Evolutionary conservation across 2,797 vertebrate genomes (phyloP).

Genomic region (Smutsia gigantea): DNA sequence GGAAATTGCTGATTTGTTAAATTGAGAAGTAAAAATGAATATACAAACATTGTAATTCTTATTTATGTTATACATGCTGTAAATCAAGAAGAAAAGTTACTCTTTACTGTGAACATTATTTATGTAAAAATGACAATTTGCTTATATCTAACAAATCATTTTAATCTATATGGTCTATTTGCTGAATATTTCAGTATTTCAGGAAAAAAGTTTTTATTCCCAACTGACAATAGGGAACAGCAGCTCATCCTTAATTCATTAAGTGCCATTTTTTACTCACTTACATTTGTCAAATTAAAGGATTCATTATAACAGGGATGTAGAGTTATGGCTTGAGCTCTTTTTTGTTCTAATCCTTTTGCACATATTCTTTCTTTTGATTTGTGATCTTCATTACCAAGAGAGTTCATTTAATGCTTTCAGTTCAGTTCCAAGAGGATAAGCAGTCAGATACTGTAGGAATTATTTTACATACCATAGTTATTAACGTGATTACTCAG

Average conservation of each 20-base stretch:
- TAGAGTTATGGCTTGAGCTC: slow-evolving; percentile 61
- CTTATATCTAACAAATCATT: slow-evolving; percentile 54
- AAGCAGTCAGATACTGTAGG: slow-evolving; percentile 69
- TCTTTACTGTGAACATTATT: slow-evolving; percentile 7
- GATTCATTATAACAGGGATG: slow-evolving; percentile 65
- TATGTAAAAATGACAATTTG: background rate
- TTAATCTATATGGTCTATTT: slow-evolving; percentile 41
- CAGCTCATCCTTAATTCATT: slow-evolving; percentile 79
- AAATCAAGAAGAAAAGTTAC: slow-evolving; percentile 36
- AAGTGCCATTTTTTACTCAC: slow-evolving; percentile 66
- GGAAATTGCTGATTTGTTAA: background rate
- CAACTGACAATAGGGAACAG: slow-evolving; percentile 46
- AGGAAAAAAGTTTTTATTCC: slow-evolving; percentile 18
- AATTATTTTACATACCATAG: slow-evolving; percentile 72
- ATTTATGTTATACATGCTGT: background rate
- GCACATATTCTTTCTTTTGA: slow-evolving; percentile 66
- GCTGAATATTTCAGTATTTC: slow-evolving; percentile 21
- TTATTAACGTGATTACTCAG: slow-evolving; percentile 77
- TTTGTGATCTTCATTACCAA: slow-evolving; percentile 75
- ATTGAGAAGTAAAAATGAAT: slow-evolving; percentile 39
- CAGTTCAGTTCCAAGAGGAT: slow-evolving; percentile 71
- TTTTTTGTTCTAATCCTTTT: slow-evolving; percentile 73
- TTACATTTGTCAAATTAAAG: slow-evolving; percentile 71
- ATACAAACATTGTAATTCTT: background rate
- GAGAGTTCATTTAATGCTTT: slow-evolving; percentile 65